These are phyloP conservation scores for Hemiscyllium ocellatum DNA, from an alignment of 2,113 vertebrate species.

Conservation along the genomic window DNA sequence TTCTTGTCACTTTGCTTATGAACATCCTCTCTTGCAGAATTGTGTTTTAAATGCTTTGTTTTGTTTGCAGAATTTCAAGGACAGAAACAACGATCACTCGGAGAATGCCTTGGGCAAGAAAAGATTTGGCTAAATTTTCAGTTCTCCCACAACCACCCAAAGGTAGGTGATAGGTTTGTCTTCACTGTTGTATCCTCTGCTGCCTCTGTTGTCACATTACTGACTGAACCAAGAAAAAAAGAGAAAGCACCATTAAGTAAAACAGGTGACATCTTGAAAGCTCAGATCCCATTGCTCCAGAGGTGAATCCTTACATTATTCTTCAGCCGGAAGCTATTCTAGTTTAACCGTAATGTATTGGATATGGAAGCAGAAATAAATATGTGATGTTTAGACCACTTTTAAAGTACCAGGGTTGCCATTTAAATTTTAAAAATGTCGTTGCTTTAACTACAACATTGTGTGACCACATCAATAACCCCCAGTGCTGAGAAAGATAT, in stretches of 20 bases:
- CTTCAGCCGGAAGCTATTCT: not conserved
- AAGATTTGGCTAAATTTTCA: not conserved
- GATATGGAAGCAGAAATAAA: not conserved
- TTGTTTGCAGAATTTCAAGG: not conserved
- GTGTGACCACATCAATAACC: not conserved
- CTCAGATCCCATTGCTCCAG: not conserved
- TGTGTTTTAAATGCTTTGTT: not conserved
- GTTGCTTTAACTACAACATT: not conserved
- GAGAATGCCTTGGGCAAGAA: not conserved
- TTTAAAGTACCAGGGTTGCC: not conserved
- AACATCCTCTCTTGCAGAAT: not conserved
- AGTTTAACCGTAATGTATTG: not conserved
- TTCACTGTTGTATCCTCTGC: not conserved
- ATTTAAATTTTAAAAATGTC: slow-evolving; percentile 6
- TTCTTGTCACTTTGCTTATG: not conserved
- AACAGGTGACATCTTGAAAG: slow-evolving; percentile 2
- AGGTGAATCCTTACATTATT: not conserved
- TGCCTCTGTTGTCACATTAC: not conserved
- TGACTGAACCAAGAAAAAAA: not conserved
- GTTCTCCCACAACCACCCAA: not conserved
- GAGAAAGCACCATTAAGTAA: not conserved
- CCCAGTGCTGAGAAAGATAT: not conserved
- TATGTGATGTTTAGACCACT: not conserved
- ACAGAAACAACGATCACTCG: not conserved
- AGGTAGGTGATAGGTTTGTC: not conserved